phyloP scores from a whole-genome alignment of 2,888 invertebrate species.

The Nudaria mundana region DNA sequence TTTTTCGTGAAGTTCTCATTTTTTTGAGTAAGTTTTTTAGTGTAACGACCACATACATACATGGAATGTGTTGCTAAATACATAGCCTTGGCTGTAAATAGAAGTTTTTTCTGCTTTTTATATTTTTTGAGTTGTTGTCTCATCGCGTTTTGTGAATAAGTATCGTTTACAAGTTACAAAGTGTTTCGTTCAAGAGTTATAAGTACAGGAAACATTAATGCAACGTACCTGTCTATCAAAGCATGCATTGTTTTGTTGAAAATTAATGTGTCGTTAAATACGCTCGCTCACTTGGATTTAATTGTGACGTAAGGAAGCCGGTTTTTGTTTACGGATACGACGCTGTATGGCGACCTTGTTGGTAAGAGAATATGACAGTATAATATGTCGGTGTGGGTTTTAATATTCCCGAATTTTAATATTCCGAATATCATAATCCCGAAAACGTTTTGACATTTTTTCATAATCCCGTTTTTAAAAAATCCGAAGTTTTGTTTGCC shows the following conservation, averaged over 20 bases:
- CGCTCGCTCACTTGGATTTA: slow-evolving; percentile 56
- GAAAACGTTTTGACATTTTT: no score
- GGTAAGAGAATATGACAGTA: slow-evolving; percentile 51
- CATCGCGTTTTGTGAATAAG: slow-evolving; percentile 46
- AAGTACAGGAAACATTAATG: slow-evolving; percentile 53
- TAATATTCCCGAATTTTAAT: no score
- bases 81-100: slow-evolving; percentile 55
- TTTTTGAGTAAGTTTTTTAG: slow-evolving; percentile 45
- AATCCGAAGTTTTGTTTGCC: no score
- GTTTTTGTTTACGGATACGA: slow-evolving; percentile 67
- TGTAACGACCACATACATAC: slow-evolving; percentile 40
- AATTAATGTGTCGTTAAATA: slow-evolving; percentile 47
- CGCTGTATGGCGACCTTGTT: slow-evolving; percentile 62
- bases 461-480: no score
- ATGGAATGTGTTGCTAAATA: slow-evolving; percentile 73
- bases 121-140: slow-evolving; percentile 47
- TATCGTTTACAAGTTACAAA: slow-evolving; percentile 35
- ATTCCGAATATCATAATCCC: no score
- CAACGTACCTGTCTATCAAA: no score
- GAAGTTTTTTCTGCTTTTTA: slow-evolving; percentile 44
- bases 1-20: slow-evolving; percentile 54
- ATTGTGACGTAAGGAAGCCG: slow-evolving; percentile 62
- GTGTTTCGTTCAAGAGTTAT: slow-evolving; percentile 45
- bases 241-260: slow-evolving; percentile 43
- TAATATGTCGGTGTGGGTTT: slow-evolving; percentile 10